These are phyloP conservation scores for Macrobrachium rosenbergii DNA, from an alignment of 1,140 invertebrate species.

Conservation along the genomic window DNA sequence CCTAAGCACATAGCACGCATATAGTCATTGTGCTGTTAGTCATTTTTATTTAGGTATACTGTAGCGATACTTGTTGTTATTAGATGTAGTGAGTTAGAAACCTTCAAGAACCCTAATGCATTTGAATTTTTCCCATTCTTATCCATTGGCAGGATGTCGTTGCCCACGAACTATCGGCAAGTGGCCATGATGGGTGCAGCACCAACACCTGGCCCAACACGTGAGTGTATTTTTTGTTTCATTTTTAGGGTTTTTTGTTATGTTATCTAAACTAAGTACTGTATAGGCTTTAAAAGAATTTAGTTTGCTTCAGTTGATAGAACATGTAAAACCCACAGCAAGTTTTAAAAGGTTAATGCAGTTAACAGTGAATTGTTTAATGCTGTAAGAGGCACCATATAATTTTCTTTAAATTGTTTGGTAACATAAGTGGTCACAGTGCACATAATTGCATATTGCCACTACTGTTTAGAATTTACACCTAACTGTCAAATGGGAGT, in stretches of 20 bases:
- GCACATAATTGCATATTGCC: too few relatives aligned
- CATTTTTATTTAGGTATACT: too few relatives aligned
- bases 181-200: conserved; percentile 58
- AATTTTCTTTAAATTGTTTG: not conserved
- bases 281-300: not conserved
- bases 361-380: not conserved
- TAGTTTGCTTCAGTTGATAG: not conserved
- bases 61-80: too few relatives aligned
- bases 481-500: too few relatives aligned
- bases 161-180: conserved; percentile 51
- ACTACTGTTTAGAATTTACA: too few relatives aligned
- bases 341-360: not conserved
- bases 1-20: too few relatives aligned
- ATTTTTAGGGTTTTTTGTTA: not conserved
- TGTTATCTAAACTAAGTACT: not conserved
- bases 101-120: too few relatives aligned
- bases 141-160: conserved; percentile 32
- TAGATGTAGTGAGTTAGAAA: too few relatives aligned
- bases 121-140: too few relatives aligned
- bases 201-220: conserved; percentile 52
- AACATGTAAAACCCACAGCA: not conserved
- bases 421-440: too few relatives aligned
- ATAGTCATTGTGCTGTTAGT: too few relatives aligned
- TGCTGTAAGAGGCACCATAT: not conserved
- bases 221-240: conserved; percentile 16